These are phyloP conservation scores for Capreolus pygargus DNA, from an alignment of 2,113 vertebrate genomes.

Conservation along the genomic window DNA sequence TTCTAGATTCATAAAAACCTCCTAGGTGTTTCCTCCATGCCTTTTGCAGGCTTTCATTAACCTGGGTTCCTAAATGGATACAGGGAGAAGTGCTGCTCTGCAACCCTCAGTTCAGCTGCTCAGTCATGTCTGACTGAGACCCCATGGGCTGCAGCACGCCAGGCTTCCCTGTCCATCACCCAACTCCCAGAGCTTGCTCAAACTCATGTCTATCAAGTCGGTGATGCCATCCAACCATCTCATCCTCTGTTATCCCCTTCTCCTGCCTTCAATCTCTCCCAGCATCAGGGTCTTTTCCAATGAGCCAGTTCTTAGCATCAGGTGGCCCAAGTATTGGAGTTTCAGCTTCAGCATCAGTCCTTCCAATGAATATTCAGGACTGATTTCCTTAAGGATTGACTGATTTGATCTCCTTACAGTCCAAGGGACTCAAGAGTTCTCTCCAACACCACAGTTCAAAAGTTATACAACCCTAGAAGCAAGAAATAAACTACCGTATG, in stretches of 20 bases:
- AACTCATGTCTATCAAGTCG: neutral
- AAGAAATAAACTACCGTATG: neutral
- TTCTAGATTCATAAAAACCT: neutral
- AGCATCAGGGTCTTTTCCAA: neutral
- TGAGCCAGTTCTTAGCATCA: neutral
- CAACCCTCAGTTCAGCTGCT: neutral
- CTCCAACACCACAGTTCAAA: neutral
- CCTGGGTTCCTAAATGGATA: neutral
- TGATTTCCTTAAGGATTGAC: neutral
- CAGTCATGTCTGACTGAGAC: neutral
- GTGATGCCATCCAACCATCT: neutral
- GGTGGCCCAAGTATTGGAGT: neutral
- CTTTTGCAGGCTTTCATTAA: neutral
- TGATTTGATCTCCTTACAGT: neutral
- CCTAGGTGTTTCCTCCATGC: neutral
- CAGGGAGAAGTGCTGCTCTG: neutral
- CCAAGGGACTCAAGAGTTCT: neutral
- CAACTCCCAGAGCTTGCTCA: neutral
- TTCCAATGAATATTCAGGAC: neutral
- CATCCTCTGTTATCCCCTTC: neutral
- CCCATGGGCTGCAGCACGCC: neutral
- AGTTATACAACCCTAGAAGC: neutral
- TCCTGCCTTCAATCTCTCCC: neutral
- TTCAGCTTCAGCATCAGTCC: neutral
- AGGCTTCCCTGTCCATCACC: neutral